Percentiles rank a stretch among this genome's conserved stretches.
phyloP scores from a whole-genome alignment of 2,113 vertebrate species.

The Aspidoscelis tigris region DNA sequence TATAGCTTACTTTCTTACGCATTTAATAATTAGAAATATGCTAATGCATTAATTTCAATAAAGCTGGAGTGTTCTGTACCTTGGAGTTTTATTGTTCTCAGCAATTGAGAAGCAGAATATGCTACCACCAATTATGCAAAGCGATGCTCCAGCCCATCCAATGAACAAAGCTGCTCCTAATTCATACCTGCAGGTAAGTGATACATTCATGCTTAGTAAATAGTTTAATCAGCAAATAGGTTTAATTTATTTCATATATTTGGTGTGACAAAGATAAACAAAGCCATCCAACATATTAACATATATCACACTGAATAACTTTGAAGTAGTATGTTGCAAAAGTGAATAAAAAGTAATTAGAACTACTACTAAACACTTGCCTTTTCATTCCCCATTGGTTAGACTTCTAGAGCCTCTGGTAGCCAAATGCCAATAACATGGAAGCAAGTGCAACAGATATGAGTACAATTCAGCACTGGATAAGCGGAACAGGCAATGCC shows the following conservation, averaged over 20 bases:
- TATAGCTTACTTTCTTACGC: constrained; percentile 10
- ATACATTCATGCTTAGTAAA: constrained; percentile 46
- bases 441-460: not conserved
- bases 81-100: constrained; percentile 75
- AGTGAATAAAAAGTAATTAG: not conserved
- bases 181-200: constrained; percentile 84
- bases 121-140: constrained; percentile 85
- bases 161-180: constrained; percentile 92
- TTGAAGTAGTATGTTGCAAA: constrained; percentile 4
- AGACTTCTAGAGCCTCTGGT: not conserved
- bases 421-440: not conserved
- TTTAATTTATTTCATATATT: constrained; percentile 6
- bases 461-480: not conserved
- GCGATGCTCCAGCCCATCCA: constrained; percentile 92
- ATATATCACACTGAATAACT: constrained; percentile 16
- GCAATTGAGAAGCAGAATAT: constrained; percentile 85
- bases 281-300: constrained; percentile 19
- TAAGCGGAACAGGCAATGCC: not conserved
- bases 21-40: not conserved
- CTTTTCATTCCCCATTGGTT: not conserved
- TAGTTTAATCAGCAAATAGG: not conserved
- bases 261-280: constrained; percentile 22
- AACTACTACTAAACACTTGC: not conserved
- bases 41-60: constrained; percentile 6
- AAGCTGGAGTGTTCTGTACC: constrained; percentile 70